phyloP scores from a whole-genome alignment of 2,113 vertebrate genomes.

The Zosterops borbonicus region DNA sequence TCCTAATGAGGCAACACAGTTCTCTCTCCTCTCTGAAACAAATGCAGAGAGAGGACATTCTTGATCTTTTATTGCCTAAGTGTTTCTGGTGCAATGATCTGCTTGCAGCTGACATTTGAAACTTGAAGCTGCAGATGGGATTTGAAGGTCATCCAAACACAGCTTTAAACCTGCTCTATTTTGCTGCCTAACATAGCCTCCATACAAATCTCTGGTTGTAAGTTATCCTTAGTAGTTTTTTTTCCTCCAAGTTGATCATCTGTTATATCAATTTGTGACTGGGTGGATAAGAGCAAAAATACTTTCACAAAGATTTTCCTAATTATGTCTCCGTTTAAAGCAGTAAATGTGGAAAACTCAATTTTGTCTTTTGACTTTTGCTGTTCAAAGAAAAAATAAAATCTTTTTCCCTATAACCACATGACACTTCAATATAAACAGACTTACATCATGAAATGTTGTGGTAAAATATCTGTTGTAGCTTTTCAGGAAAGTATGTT shows the following conservation, averaged over 20 bases:
- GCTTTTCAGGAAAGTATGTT: not conserved
- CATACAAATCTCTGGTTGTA: not conserved
- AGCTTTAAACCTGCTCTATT: constrained; percentile 33
- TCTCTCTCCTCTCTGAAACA: not conserved
- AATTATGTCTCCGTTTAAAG: not conserved
- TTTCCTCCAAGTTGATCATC: not conserved
- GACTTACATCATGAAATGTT: not conserved
- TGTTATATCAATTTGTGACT: not conserved
- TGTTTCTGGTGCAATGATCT: constrained; percentile 47
- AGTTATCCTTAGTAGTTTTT: not conserved
- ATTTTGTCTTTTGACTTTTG: not conserved
- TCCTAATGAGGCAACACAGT: not conserved
- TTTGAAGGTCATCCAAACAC: constrained; percentile 67
- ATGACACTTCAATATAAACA: not conserved
- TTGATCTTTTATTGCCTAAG: constrained; percentile 43
- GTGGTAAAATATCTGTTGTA: not conserved
- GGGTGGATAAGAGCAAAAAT: not conserved
- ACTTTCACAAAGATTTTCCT: not conserved
- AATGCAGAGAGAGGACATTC: constrained; percentile 23
- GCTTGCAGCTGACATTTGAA: constrained; percentile 67
- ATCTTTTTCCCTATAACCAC: not conserved
- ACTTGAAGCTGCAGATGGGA: constrained; percentile 51
- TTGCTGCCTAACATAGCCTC: not conserved
- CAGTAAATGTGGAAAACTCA: not conserved
- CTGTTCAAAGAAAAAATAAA: not conserved